Evolutionary conservation across 2,797 vertebrate genomes (phyloP).

Genomic region (Sebastes diploproa): DNA sequence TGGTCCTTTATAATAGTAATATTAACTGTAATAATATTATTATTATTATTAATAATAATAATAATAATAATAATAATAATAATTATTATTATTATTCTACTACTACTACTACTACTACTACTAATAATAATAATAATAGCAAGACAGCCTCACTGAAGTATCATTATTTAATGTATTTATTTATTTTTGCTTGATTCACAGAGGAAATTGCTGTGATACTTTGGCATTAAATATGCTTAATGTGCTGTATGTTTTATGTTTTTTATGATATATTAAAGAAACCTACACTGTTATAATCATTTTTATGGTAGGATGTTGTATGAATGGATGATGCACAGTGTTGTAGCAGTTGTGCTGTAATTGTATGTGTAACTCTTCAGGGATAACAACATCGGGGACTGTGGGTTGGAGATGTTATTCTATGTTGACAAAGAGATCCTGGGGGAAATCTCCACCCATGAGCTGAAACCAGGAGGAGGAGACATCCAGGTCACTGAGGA

Average conservation of each 20-base stretch:
- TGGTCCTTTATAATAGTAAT: neutral
- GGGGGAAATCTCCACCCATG: slow-evolving; percentile 95
- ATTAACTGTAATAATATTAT: no score
- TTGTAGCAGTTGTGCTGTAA: neutral
- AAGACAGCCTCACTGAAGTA: neutral
- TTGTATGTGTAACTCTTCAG: slow-evolving; percentile 64
- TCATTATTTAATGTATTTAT: neutral
- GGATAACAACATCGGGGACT: slow-evolving; percentile 97
- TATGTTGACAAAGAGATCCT: slow-evolving; percentile 97
- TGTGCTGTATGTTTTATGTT: neutral
- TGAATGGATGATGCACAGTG: neutral
- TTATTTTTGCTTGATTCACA: neutral
- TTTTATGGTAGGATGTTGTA: no score
- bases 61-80: neutral
- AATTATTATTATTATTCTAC: neutral
- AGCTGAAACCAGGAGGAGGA: slow-evolving; percentile 91
- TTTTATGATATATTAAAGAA: no score
- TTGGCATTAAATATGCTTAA: neutral
- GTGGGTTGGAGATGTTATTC: slow-evolving; percentile 97
- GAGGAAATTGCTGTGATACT: neutral
- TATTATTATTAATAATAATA: neutral
- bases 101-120: no score
- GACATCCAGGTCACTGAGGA: slow-evolving; percentile 95
- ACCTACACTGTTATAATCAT: no score
- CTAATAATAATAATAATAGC: no score